A percentile compares a stretch with the other conserved stretches of the same genome.
Evolutionary conservation across 2,113 vertebrate genomes (phyloP).

Genomic region (Narcine bancroftii): DNA sequence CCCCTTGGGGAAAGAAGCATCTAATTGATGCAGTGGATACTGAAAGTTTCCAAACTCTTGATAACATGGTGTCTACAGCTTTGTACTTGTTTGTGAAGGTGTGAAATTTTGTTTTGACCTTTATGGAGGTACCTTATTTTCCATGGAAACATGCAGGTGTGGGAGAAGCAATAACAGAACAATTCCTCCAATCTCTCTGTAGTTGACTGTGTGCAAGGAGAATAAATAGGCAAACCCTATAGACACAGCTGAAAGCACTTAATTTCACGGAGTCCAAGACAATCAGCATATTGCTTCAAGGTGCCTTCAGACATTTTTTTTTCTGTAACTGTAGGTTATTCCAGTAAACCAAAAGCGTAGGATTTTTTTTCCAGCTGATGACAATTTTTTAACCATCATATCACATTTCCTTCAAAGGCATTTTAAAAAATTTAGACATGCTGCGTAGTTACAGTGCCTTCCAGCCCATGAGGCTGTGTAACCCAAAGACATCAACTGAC

Average conservation of each 20-base stretch:
- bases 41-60: constrained; percentile 41
- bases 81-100: constrained; percentile 50
- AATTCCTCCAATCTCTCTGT: constrained; percentile 46
- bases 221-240: constrained; percentile 58
- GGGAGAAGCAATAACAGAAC: constrained; percentile 41
- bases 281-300: constrained; percentile 56
- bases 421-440: no score
- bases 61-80: constrained; percentile 41
- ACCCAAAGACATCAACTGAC: no score
- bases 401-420: no score
- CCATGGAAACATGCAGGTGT: constrained; percentile 45
- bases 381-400: no score
- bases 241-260: constrained; percentile 74
- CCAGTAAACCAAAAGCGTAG: no score
- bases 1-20: constrained; percentile 20
- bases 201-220: constrained; percentile 51
- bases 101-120: constrained; percentile 46
- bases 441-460: no score
- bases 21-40: constrained; percentile 40
- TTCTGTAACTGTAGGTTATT: constrained; percentile 58
- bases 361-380: no score
- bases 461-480: no score
- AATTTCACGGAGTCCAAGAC: constrained; percentile 50
- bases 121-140: constrained; percentile 50
- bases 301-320: constrained; percentile 53